Percentiles rank a stretch among this genome's conserved stretches.
phyloP scores from a whole-genome alignment of 2,797 vertebrate genomes.

The Microctenopoma steveboyesi region DNA sequence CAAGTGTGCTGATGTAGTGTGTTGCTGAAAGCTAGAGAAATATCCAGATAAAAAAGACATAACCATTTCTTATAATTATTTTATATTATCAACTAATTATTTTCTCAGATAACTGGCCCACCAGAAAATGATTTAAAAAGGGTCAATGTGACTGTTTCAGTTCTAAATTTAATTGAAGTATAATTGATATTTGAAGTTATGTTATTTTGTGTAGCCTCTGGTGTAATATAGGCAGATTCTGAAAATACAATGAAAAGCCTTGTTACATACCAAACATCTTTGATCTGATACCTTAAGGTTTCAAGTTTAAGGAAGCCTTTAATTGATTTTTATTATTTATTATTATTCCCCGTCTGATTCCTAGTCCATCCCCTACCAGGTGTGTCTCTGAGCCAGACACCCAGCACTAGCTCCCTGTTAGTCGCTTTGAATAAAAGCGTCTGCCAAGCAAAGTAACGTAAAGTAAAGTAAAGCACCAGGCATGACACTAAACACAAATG shows the following conservation, averaged over 20 bases:
- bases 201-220: background rate
- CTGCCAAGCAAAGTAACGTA: too few species aligned
- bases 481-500: background rate
- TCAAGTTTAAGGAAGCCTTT: background rate
- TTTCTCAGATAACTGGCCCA: background rate
- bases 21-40: background rate
- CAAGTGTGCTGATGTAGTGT: background rate
- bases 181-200: background rate
- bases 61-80: too few species aligned
- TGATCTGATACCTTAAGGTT: background rate
- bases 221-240: background rate
- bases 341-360: too few species aligned
- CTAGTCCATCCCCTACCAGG: too few species aligned
- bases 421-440: too few species aligned
- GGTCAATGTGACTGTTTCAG: background rate
- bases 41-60: too few species aligned
- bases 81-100: background rate
- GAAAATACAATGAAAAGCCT: background rate
- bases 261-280: background rate
- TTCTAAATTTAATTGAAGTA: background rate
- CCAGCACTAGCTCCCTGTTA: too few species aligned
- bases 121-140: background rate
- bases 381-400: too few species aligned
- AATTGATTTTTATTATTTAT: too few species aligned
- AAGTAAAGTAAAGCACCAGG: background rate